Conservation (phyloP, 2,797 vertebrate species). For the Taeniopygia guttata region DNA sequence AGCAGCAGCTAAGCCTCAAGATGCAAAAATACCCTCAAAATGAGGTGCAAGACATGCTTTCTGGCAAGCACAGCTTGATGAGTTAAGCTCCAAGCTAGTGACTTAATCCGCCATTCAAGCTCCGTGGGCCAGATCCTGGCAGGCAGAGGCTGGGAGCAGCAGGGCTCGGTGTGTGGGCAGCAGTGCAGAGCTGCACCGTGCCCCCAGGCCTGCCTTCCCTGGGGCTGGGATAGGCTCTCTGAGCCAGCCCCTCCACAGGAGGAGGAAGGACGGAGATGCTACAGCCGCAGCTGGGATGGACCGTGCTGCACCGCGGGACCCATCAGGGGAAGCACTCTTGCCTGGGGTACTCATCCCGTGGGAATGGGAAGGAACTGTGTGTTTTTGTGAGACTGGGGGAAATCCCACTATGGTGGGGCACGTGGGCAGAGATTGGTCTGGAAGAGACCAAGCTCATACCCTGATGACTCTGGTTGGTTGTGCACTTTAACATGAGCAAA, state of each 20-base stretch:
- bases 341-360: background rate
- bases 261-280: background rate
- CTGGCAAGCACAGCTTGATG: conserved; percentile 21
- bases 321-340: rapidly evolving
- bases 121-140: background rate
- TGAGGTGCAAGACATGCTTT: conserved; percentile 29
- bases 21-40: conserved; percentile 36
- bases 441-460: background rate
- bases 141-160: background rate
- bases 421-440: background rate
- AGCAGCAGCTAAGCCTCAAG: conserved; percentile 53
- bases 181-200: rapidly evolving
- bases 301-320: rapidly evolving
- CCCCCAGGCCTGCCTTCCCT: rapidly evolving
- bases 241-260: background rate
- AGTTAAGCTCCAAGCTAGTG: conserved; percentile 34
- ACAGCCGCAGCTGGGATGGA: background rate
- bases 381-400: background rate
- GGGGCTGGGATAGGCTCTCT: background rate
- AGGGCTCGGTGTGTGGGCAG: background rate
- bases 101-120: conserved; percentile 12
- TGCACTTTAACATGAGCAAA: background rate
- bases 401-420: rapidly evolving
- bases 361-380: rapidly evolving
- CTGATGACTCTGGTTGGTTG: too few relatives aligned